These are phyloP conservation scores for Patella ulyssiponensis DNA, from an alignment of 2,888 invertebrate species.

Conservation along the genomic window DNA sequence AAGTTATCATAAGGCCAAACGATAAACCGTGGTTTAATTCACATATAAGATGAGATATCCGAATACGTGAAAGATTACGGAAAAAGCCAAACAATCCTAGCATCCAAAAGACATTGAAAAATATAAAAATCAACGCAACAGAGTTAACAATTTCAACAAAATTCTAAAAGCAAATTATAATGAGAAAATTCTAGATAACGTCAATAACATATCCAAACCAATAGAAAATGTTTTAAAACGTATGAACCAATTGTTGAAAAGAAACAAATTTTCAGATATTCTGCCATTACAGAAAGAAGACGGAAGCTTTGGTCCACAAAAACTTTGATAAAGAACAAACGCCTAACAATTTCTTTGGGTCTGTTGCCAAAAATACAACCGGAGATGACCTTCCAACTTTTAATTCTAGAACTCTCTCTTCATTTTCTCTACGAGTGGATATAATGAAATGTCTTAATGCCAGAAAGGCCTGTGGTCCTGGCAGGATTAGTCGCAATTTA, in stretches of 20 bases:
- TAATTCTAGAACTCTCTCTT: neutral
- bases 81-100: too few species aligned
- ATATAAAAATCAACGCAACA: neutral
- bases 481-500: neutral
- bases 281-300: neutral
- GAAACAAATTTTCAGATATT: neutral
- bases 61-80: neutral
- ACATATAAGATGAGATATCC: neutral
- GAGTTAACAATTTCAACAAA: neutral
- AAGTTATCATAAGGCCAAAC: too few species aligned
- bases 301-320: too few species aligned
- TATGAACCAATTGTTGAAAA: neutral
- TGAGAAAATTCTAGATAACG: neutral
- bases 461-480: neutral
- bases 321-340: too few species aligned
- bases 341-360: neutral
- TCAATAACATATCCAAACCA: too few species aligned
- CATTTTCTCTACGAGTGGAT: neutral
- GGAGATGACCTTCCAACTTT: neutral
- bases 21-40: too few species aligned
- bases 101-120: too few species aligned
- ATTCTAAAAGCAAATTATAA: neutral
- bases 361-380: neutral
- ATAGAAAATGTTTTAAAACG: neutral
- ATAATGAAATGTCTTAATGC: neutral